These are phyloP conservation scores for Himalopsyche anomala DNA, from an alignment of 2,888 invertebrate genomes.

Conservation along the genomic window DNA sequence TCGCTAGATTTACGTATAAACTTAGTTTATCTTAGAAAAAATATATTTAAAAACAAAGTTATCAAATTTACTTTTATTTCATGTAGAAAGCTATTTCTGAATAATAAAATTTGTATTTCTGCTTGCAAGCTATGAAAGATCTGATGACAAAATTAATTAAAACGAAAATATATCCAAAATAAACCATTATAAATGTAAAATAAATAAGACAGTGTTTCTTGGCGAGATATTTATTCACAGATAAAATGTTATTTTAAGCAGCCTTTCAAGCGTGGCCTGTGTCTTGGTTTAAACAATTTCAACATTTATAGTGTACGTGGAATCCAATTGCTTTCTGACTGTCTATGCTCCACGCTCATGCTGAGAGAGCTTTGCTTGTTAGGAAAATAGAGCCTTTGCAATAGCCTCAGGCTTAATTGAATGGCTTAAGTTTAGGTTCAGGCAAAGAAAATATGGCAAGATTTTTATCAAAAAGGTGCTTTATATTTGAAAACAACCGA, in stretches of 20 bases:
- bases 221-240: no score
- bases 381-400: constrained; percentile 31
- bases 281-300: constrained; percentile 17
- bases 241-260: neutral
- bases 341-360: neutral
- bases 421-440: constrained; percentile 35
- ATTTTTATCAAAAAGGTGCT: constrained; percentile 43
- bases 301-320: constrained; percentile 15
- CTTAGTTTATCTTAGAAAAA: no score
- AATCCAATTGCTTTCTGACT: constrained; percentile 40
- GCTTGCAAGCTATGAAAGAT: no score
- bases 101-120: no score
- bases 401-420: constrained; percentile 32
- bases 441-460: constrained; percentile 22
- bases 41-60: no score
- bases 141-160: no score
- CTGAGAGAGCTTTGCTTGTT: constrained; percentile 17
- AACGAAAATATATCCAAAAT: no score
- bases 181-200: no score
- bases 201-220: no score
- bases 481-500: constrained; percentile 25
- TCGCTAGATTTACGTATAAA: no score
- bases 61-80: no score
- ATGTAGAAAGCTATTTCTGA: no score
- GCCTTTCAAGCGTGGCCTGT: neutral